A percentile compares a stretch with the other conserved stretches of the same genome.
Evolutionary conservation across 1,140 invertebrate species (phyloP).

Genomic region (Oryctes rhinoceros): DNA sequence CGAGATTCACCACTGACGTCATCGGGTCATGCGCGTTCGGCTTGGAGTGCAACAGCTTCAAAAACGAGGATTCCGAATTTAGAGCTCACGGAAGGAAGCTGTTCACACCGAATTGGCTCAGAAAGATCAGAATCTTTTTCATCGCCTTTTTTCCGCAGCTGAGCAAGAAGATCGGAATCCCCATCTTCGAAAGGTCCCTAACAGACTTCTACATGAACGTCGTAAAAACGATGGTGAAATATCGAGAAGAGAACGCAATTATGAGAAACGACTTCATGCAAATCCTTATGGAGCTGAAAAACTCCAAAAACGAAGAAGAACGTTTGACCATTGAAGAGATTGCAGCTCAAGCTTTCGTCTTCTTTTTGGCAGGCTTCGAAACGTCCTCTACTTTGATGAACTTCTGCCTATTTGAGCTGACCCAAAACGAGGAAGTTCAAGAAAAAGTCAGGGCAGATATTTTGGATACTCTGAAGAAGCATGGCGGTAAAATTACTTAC

Average conservation of each 20-base stretch:
- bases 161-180: slow-evolving; percentile 45
- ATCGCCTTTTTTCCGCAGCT: slow-evolving; percentile 47
- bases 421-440: slow-evolving; percentile 61
- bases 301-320: slow-evolving; percentile 37
- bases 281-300: slow-evolving; percentile 58
- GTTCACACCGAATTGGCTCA: slow-evolving; percentile 43
- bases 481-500: slow-evolving; percentile 64
- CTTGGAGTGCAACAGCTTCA: slow-evolving; percentile 55
- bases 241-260: slow-evolving; percentile 58
- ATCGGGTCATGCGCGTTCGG: slow-evolving; percentile 60
- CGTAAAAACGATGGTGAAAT: slow-evolving; percentile 58
- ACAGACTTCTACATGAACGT: slow-evolving; percentile 59
- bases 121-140: slow-evolving; percentile 46
- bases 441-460: slow-evolving; percentile 61
- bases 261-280: slow-evolving; percentile 61
- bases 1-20: slow-evolving; percentile 53
- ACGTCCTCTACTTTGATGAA: slow-evolving; percentile 63
- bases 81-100: slow-evolving; percentile 52
- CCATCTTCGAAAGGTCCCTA: slow-evolving; percentile 52
- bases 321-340: slow-evolving; percentile 56
- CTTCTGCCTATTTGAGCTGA: slow-evolving; percentile 63
- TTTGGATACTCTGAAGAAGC: slow-evolving; percentile 58
- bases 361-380: slow-evolving; percentile 69
- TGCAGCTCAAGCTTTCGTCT: slow-evolving; percentile 65
- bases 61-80: slow-evolving; percentile 52